These are phyloP conservation scores for Oscheius sp. DNA, from an alignment of 2,888 invertebrate species.

Conservation along the genomic window DNA sequence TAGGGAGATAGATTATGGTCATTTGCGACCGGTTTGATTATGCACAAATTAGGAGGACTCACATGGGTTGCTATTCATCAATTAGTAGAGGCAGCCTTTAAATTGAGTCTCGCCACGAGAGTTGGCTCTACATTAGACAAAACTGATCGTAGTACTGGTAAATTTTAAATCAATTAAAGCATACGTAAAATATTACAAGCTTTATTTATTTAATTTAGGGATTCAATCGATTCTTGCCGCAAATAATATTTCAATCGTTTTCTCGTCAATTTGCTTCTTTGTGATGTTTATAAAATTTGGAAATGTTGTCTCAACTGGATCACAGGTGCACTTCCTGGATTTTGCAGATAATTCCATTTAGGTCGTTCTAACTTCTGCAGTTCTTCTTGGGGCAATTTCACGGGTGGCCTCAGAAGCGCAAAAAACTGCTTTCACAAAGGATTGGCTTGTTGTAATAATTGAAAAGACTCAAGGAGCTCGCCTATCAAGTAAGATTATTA, in stretches of 20 bases:
- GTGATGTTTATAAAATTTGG: background rate
- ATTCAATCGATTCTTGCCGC: conserved; percentile 32
- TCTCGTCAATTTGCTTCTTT: conserved; percentile 41
- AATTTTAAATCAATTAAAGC: background rate
- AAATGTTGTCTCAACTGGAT: background rate
- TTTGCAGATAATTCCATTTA: conserved; percentile 4
- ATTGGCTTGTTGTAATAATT: conserved; percentile 64
- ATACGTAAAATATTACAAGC: no score
- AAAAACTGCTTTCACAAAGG: conserved; percentile 62
- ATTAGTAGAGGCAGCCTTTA: conserved; percentile 41
- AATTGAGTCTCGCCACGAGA: conserved; percentile 31
- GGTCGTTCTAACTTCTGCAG: conserved; percentile 33
- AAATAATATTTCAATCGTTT: conserved; percentile 55
- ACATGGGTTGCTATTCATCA: conserved; percentile 55
- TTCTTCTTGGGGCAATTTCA: conserved; percentile 40
- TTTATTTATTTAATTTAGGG: no score
- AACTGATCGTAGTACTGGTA: conserved; percentile 35
- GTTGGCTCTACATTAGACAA: conserved; percentile 38
- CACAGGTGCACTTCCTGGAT: background rate
- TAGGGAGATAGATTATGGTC: conserved; percentile 60
- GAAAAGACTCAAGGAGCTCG: conserved; percentile 33
- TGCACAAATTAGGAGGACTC: conserved; percentile 51
- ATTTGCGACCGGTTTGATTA: conserved; percentile 53
- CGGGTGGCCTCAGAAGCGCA: conserved; percentile 61
- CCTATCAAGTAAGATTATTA: conserved; percentile 40